phyloP scores from a whole-genome alignment of 2,888 invertebrate species.

The Xestia rhomboidea region DNA sequence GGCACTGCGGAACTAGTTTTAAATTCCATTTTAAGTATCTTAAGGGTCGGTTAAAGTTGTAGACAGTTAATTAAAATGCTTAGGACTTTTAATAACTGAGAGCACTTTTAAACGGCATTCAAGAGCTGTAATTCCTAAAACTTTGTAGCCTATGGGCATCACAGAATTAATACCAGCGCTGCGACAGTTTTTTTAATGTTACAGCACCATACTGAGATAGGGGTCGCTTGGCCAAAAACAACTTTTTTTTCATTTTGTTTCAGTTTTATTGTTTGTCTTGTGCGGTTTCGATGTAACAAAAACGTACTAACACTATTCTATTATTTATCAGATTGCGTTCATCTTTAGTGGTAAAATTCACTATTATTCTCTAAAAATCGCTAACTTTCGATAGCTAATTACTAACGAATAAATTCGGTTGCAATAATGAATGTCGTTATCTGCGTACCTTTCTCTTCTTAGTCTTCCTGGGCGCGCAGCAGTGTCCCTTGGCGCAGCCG shows the following conservation, averaged over 20 bases:
- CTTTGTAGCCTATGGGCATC: too few species aligned
- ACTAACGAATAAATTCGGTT: too few species aligned
- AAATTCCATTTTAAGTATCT: background rate
- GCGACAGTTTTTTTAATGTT: too few species aligned
- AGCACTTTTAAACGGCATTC: background rate
- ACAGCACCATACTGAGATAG: too few species aligned
- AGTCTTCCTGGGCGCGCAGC: conserved; percentile 97
- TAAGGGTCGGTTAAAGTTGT: background rate
- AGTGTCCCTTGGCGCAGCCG: conserved; percentile 95
- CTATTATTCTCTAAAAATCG: too few species aligned
- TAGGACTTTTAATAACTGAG: background rate
- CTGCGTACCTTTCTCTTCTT: conserved; percentile 96
- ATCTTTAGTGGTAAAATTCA: background rate
- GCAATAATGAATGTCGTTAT: too few species aligned
- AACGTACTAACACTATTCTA: too few species aligned
- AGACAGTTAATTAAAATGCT: background rate
- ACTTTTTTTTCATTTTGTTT: too few species aligned
- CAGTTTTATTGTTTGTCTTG: too few species aligned
- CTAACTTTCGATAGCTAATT: too few species aligned
- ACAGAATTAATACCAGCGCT: too few species aligned
- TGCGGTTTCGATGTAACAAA: background rate
- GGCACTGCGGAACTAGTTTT: background rate
- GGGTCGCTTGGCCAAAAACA: too few species aligned
- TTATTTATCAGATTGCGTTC: background rate
- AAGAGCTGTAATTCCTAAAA: background rate